Base-by-base conservation (phyloP, 2,888 invertebrate species). In the Erpobdella octoculata region DNA sequence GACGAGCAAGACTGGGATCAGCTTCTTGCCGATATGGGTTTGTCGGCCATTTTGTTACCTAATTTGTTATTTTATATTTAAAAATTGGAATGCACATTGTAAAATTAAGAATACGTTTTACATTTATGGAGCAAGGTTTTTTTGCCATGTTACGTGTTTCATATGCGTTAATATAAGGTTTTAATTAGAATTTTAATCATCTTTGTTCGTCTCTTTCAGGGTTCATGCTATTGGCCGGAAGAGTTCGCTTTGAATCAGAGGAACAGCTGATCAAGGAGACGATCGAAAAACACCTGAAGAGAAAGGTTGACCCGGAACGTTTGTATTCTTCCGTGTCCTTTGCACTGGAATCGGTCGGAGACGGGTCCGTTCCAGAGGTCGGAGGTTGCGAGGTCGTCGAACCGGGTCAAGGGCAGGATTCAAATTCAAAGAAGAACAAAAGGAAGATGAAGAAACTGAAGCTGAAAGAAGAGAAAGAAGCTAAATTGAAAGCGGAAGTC, bases 141-240 rank as follows among this genome's bases (percentile, higher is more conserved):
- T 46, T 59, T 59, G 15, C 18, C 25, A 15, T n/a, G 21, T 59
- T 9, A 59, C 12, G 18, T 59, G 59, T 28, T 21, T 15, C 15
- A 18, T 12, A n/a, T 21, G 25, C 12, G 12, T 59, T 59, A 28
- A 59, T 21, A 12, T 8, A 15, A 21, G 18, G 15, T 9, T 18
- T 21, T 8, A 36, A 33, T 25, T 62, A n/a, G n/a, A n/a, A n/a
- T n/a, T n/a, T n/a, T n/a, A n/a, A n/a, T n/a, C 61, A 25, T 1
- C 28, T 65, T 65, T 31, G 15, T 2, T 2, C 18, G 38, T 37
- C 31, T 1, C 2, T 65, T 36, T 71, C 76, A 84, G 86, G 97
- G 0, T 98, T 91, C 81, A 87, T 98, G 72, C 89, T 98, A 6
- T 84, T 99, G 66, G 94, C 94, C 2, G 93, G 96, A 0, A 89